A percentile compares a stretch with the other conserved stretches of the same genome.
Evolutionary conservation across 2,113 vertebrate genomes (phyloP).

Genomic region (Arizona elegans): DNA sequence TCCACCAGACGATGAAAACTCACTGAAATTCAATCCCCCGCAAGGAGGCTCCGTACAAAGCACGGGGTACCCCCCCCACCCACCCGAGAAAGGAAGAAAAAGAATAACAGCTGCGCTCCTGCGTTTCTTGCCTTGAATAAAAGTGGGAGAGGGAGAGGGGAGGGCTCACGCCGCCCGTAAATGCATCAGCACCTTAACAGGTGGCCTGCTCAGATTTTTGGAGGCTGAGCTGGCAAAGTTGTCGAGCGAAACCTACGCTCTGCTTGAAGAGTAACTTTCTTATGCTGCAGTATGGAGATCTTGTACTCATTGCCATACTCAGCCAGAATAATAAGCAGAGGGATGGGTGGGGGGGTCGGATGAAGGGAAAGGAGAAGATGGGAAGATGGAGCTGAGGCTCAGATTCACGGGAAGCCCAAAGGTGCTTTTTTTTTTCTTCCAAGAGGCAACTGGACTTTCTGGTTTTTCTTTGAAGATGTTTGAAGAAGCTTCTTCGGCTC

Average conservation of each 20-base stretch:
- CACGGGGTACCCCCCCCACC: background rate
- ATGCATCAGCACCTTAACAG: background rate
- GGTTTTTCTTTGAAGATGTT: too few relatives aligned
- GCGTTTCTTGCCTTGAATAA: background rate
- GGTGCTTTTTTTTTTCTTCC: too few relatives aligned
- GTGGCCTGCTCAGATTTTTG: background rate
- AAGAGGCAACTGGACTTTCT: too few relatives aligned
- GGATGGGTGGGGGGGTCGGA: background rate
- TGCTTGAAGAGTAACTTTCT: slow-evolving; percentile 3
- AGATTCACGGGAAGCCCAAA: background rate
- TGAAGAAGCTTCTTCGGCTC: too few relatives aligned
- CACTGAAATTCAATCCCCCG: background rate
- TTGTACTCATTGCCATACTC: slow-evolving; percentile 33
- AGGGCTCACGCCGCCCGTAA: background rate
- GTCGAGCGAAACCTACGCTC: background rate
- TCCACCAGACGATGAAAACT: background rate
- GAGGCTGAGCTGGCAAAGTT: background rate
- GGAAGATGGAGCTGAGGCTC: background rate
- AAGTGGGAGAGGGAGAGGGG: background rate
- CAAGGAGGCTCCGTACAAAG: background rate
- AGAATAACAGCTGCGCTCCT: background rate
- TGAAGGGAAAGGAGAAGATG: background rate
- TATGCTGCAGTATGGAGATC: slow-evolving; percentile 35
- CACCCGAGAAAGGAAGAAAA: background rate
- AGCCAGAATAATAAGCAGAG: slow-evolving; percentile 53